phyloP scores from a whole-genome alignment of 2,113 vertebrate species.

The Antidorcas marsupialis region DNA sequence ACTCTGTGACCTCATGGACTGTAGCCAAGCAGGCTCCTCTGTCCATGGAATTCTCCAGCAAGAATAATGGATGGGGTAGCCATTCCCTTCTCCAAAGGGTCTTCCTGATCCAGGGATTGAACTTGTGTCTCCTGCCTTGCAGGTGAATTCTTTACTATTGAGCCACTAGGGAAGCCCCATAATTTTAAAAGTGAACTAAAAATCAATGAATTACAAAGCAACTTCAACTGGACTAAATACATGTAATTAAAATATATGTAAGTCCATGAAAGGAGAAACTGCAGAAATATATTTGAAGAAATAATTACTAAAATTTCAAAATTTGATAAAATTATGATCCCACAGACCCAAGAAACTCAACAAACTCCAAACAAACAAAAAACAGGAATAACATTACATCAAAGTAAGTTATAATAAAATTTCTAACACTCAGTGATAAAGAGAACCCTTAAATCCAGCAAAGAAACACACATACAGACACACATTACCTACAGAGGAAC shows the following conservation, averaged over 20 bases:
- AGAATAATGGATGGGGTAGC: background rate
- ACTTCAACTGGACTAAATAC: background rate
- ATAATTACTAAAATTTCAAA: background rate
- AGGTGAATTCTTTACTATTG: background rate
- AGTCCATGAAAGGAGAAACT: background rate
- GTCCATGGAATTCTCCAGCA: background rate
- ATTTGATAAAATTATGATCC: background rate
- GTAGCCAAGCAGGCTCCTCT: background rate
- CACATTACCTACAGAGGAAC: background rate
- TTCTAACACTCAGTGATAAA: background rate
- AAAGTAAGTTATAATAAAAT: background rate
- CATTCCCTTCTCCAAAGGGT: background rate
- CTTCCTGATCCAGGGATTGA: background rate
- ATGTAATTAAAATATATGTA: background rate
- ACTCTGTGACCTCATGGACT: background rate
- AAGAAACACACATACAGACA: background rate
- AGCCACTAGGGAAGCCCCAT: background rate
- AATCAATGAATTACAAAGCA: background rate
- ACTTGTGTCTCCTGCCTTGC: background rate
- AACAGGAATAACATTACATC: background rate
- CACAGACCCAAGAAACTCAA: background rate
- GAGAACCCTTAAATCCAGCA: background rate
- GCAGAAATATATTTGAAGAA: background rate
- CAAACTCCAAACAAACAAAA: background rate
- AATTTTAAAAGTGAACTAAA: background rate